Conservation (phyloP, 2,797 vertebrate species). For the Melanitta fusca region DNA sequence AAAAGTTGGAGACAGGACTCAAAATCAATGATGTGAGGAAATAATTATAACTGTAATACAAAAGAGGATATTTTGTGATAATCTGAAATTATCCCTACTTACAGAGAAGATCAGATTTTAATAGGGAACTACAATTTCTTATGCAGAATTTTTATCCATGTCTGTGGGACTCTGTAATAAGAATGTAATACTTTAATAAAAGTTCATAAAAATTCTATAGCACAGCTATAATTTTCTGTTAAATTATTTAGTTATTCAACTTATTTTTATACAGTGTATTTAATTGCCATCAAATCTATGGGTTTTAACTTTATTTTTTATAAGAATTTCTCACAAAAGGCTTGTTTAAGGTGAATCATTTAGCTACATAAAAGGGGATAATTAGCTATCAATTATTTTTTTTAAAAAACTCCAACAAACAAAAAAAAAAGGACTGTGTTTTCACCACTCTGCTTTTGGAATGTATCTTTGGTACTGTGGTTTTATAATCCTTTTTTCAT, state of each 20-base stretch:
- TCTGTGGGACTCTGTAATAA: neutral
- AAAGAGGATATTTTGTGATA: constrained; percentile 15
- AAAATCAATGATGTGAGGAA: constrained; percentile 6
- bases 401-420: neutral
- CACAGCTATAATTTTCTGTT: constrained; percentile 41
- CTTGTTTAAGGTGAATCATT: constrained; percentile 46
- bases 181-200: constrained; percentile 41
- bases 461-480: neutral
- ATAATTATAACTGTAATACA: neutral
- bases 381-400: neutral
- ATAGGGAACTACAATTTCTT: neutral
- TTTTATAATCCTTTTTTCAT: neutral
- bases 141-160: constrained; percentile 8
- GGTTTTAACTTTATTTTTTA: constrained; percentile 32
- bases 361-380: constrained; percentile 2
- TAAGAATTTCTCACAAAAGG: neutral
- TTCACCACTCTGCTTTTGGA: neutral
- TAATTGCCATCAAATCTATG: constrained; percentile 30
- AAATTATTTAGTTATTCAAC: constrained; percentile 57
- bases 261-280: constrained; percentile 29
- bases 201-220: constrained; percentile 57
- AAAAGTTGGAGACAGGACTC: neutral
- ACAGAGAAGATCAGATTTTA: constrained; percentile 23
- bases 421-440: neutral
- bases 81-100: neutral